Conservation (phyloP, 1,140 invertebrate genomes). For the Trinorchestia longiramus region DNA sequence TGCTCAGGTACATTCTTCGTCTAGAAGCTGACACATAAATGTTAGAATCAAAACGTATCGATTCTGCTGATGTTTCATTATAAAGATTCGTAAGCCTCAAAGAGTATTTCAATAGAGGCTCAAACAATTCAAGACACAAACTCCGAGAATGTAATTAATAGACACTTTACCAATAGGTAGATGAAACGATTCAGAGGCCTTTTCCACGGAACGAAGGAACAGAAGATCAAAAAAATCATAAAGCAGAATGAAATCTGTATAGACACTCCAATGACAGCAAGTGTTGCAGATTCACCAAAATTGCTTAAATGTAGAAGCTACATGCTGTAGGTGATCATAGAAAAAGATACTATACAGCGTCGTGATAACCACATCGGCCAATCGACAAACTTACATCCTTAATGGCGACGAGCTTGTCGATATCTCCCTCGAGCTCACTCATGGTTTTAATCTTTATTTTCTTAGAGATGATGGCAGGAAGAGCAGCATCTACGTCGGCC, state of each 20-base stretch:
- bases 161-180: no score
- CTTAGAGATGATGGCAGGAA: not conserved
- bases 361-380: not conserved
- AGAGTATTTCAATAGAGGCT: not conserved
- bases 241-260: no score
- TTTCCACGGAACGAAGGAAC: no score
- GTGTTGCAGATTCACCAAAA: no score
- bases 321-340: no score
- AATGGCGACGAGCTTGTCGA: conserved; percentile 18
- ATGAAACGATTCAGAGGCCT: no score
- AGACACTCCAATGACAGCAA: no score
- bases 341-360: no score
- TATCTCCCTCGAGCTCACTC: not conserved
- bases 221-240: no score
- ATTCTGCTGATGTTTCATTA: not conserved
- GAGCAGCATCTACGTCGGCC: not conserved
- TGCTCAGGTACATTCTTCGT: not conserved
- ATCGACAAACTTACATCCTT: conserved; percentile 17
- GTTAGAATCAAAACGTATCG: not conserved
- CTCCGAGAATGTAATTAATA: not conserved
- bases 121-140: not conserved
- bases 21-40: not conserved
- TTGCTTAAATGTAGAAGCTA: no score
- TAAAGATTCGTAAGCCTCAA: not conserved
- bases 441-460: not conserved